Percentiles rank a stretch among this genome's conserved stretches.
Evolutionary conservation across 2,797 vertebrate species (phyloP).

Genomic region (Tolypeutes matacus): DNA sequence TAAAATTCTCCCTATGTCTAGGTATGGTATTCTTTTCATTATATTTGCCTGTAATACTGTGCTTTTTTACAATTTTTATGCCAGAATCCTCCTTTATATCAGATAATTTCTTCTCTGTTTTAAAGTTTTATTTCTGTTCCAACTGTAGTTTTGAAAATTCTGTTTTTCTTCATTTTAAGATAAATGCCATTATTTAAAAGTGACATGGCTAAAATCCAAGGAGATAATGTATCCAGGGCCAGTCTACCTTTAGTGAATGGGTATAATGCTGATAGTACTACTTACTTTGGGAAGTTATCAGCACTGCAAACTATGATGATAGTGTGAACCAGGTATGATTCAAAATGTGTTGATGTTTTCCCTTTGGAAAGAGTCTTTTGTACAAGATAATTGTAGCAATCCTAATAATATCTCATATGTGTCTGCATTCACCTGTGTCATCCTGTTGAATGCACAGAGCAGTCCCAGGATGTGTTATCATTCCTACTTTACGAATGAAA

Average conservation of each 20-base stretch:
- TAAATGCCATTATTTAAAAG: background rate
- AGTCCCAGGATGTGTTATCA: background rate
- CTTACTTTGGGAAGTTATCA: constrained; percentile 17
- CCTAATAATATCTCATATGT: background rate
- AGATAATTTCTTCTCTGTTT: background rate
- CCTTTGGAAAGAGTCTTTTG: background rate
- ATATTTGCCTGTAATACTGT: background rate
- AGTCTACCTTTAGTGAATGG: background rate
- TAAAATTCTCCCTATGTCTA: background rate
- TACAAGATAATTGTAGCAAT: background rate
- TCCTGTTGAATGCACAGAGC: background rate
- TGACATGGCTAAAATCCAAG: background rate
- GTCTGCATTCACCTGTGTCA: background rate
- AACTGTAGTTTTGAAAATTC: background rate
- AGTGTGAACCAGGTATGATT: background rate
- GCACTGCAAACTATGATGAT: background rate
- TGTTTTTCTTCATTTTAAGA: constrained; percentile 44
- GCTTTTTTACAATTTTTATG: background rate
- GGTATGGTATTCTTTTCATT: constrained; percentile 1
- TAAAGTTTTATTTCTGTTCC: background rate
- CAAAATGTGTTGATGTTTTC: background rate
- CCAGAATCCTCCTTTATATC: background rate
- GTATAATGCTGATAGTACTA: background rate
- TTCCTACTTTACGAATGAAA: background rate
- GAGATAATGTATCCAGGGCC: background rate